Evolutionary conservation across 2,113 vertebrate species (phyloP).

Genomic region (Callipepla squamata): DNA sequence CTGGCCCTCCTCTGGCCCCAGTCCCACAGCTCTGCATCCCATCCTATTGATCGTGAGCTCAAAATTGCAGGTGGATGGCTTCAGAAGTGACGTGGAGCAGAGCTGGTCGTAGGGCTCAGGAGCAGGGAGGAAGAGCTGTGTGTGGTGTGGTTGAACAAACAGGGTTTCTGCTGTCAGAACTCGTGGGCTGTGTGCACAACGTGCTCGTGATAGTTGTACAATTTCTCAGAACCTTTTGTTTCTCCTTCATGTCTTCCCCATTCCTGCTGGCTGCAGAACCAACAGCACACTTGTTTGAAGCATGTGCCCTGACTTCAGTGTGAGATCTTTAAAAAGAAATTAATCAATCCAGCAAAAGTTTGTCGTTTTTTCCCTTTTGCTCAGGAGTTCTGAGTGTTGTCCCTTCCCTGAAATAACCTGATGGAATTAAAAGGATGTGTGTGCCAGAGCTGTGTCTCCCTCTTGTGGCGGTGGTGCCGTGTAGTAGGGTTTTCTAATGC

Average conservation of each 20-base stretch:
- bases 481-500: neutral
- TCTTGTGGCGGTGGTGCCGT: neutral
- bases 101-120: neutral
- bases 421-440: neutral
- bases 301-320: neutral
- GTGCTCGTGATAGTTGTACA: neutral
- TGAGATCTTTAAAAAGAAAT: neutral
- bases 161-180: neutral
- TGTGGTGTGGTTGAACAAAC: accelerated
- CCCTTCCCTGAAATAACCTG: neutral
- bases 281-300: neutral
- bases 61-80: neutral
- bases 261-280: neutral
- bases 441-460: neutral
- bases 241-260: neutral
- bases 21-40: too few relatives aligned
- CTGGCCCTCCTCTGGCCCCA: too few relatives aligned
- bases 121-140: neutral
- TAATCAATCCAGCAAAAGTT: neutral
- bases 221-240: neutral
- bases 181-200: neutral
- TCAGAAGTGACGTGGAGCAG: neutral
- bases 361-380: neutral
- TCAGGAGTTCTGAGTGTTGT: neutral
- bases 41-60: neutral